Evolutionary conservation across 2,797 vertebrate genomes (phyloP), one percentile per base, ranked within the genome.

Genomic region (Poecilia gillii): DNA sequence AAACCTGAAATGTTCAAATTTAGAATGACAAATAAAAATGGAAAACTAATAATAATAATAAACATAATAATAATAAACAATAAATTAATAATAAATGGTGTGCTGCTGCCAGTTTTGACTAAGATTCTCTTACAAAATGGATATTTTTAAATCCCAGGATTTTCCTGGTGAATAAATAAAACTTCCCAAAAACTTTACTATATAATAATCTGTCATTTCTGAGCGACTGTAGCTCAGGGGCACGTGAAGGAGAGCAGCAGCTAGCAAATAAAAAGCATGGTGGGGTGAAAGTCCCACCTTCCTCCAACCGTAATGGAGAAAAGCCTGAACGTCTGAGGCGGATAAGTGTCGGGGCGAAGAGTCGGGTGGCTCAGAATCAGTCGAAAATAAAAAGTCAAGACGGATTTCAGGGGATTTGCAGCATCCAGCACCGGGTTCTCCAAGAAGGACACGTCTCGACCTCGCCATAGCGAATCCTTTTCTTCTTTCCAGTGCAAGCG

Each of bases 341-440:
- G 83, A 87, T 84, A 77, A 82, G 81, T 66, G 66, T 72, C 51
- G 39, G 81, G 72, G 39, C 81, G 25, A 64, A 47, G 84, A 90
- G 83, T 78, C 79, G 9, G 78, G 74, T 81, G 47, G 83, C 41
- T 82, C 20, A 1, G 79, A 87, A 86, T 85, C 73, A 82, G 84
- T 89, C 84, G 80, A 71, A 89, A 92, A 91, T 86, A 86, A 91
- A 92, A 88, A 89, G 87, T 90, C 89, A 89, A 88, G 81, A 77
- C 75, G 90, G 90, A 90, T 92, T 91, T 88, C 75, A 82, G 76
- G 83, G 89, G 88, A 90, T 94, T 92, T 93, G 78, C 85, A 75
- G 85, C 82, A 85, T 86, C 88, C 20, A 78, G 72, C 85, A 86
- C 79, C 77, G 84, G 80, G 87, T 88, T 80, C 55, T 28, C 73